Percentiles rank a stretch among this genome's conserved stretches.
phyloP scores from a whole-genome alignment of 92 coral and sea anemone genomes.

The Diadumene lineata region DNA sequence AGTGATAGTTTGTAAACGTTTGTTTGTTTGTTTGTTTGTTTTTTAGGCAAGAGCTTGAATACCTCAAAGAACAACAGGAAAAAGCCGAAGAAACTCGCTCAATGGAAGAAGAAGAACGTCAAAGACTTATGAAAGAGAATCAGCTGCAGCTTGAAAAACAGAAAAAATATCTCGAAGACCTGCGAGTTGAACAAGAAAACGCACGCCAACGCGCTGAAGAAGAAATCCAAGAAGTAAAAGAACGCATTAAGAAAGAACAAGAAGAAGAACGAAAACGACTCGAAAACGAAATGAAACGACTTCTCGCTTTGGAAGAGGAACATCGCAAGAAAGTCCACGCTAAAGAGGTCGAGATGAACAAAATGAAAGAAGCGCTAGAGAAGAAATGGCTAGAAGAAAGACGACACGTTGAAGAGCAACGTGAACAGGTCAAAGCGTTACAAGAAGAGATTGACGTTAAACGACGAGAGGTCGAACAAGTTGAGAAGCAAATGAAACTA shows the following conservation, averaged over 20 bases:
- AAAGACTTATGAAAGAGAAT: slow-evolving; percentile 73
- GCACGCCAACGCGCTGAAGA: slow-evolving; percentile 78
- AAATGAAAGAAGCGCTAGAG: slow-evolving; percentile 85
- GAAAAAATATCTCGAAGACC: slow-evolving; percentile 85
- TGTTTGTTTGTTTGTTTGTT: no score
- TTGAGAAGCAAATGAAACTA: slow-evolving; percentile 75
- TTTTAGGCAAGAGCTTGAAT: slow-evolving; percentile 84
- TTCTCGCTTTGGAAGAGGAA: slow-evolving; percentile 85
- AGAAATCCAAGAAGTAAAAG: slow-evolving; percentile 78
- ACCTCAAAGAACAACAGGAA: slow-evolving; percentile 92
- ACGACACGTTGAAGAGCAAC: slow-evolving; percentile 74
- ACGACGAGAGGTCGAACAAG: slow-evolving; percentile 83
- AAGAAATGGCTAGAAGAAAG: slow-evolving; percentile 88
- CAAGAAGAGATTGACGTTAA: slow-evolving; percentile 89
- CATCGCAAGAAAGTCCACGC: slow-evolving; percentile 83
- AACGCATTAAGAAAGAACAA: slow-evolving; percentile 82
- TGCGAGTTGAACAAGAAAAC: slow-evolving; percentile 85
- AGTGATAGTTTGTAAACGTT: no score
- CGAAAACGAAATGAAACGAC: slow-evolving; percentile 92
- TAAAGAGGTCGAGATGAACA: slow-evolving; percentile 85
- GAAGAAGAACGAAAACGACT: slow-evolving; percentile 84
- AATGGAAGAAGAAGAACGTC: slow-evolving; percentile 88
- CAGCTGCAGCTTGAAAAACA: slow-evolving; percentile 83
- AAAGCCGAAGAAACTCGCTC: slow-evolving; percentile 73
- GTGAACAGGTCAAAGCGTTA: slow-evolving; percentile 83